Conservation (phyloP, 2,888 invertebrate species). For the Nephrotoma flavescens region DNA sequence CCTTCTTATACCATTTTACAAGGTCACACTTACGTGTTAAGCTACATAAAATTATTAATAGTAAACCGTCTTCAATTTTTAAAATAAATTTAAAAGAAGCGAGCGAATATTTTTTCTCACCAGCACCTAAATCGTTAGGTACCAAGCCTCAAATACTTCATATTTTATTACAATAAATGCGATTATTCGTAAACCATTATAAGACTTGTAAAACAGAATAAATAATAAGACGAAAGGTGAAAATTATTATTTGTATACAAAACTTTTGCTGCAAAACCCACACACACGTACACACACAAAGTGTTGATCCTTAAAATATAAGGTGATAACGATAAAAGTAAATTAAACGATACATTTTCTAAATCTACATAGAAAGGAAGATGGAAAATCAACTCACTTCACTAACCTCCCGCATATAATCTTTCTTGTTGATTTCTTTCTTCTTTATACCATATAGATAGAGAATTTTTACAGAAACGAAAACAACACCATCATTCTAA, state of each 20-base stretch:
- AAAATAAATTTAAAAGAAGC: not conserved
- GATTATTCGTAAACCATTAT: too few species aligned
- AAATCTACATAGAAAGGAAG: not conserved
- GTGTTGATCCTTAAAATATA: not conserved
- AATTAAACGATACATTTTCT: not conserved
- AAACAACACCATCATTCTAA: not conserved
- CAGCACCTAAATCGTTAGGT: not conserved
- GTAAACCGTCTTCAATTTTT: not conserved
- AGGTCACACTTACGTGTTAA: too few species aligned
- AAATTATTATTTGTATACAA: not conserved
- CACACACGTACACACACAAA: not conserved
- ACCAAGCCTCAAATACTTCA: not conserved
- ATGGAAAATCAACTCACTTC: not conserved
- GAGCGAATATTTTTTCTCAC: not conserved
- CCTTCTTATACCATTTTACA: too few species aligned
- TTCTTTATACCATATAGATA: not conserved
- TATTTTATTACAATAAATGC: too few species aligned
- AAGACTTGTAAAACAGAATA: not conserved
- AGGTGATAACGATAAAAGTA: not conserved
- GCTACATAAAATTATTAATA: too few species aligned
- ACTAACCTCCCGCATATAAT: not conserved
- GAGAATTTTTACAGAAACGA: not conserved
- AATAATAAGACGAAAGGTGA: not conserved
- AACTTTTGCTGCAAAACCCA: too few species aligned
- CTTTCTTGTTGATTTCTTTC: not conserved